Evolutionary conservation across 1,140 invertebrate species (phyloP), one percentile per base, ranked within the genome.

Genomic region (Halyomorpha halys): DNA sequence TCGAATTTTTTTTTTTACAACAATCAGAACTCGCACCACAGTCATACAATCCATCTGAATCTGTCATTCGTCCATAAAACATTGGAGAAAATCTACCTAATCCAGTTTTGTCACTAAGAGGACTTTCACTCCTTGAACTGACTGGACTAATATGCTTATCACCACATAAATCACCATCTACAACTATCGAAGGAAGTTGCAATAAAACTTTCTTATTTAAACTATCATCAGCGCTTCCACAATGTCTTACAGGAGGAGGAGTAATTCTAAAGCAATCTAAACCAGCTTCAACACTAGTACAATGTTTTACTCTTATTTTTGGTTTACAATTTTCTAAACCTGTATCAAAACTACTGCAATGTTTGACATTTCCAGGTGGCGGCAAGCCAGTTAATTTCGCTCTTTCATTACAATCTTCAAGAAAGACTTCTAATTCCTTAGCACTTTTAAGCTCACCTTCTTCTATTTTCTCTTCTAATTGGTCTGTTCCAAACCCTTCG

Each of bases 1-100:
- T 62, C 3, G 68, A 62, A 27, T 67, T 63, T 62, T 69, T 69
- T 19, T 61, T 66, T 18, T 69, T 71, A 25, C 68, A 68, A 44
- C 71, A 69, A 72, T 87, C 86, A 1, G 85, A 85, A 72, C 85
- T 87, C 9, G 84, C 83, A 72, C 84, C 83, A 73, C 84, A 86
- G 72, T 89, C 86, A 72, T 87, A 87, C 5, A 89, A 72, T 2
- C 85, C 85, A 72, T 87, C 86, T 0, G 85, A 87, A 73, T 87
- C 86, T 3, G 85, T 87, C 67, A 86, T 76, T 14, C 68, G 69
- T n/a, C 83, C 81, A 71, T 85, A 86, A 69, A 86, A 86, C 69
- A 83, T 80, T 3, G 83, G 81, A 0, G 84, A 86, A 71, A 86
- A 86, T 61, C 81, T 72, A 1, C 80, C 80, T 23, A 83, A 68